Evolutionary conservation across 2,113 vertebrate species (phyloP).

Genomic region (Mormoops blainvillei): DNA sequence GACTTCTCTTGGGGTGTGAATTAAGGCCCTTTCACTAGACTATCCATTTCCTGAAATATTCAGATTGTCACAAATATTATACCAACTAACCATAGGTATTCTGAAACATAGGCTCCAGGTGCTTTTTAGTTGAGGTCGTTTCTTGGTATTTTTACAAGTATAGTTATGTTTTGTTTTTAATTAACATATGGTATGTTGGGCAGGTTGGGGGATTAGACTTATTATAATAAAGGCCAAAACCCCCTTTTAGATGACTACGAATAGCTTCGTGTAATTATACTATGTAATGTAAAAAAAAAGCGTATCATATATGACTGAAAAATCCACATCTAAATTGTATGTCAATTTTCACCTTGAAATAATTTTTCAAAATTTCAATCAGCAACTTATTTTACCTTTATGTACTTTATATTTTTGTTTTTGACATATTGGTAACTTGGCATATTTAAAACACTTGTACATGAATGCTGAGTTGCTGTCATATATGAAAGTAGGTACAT

Average conservation of each 20-base stretch:
- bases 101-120: slow-evolving; percentile 53
- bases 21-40: slow-evolving; percentile 39
- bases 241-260: slow-evolving; percentile 33
- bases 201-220: slow-evolving; percentile 45
- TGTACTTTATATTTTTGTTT: background rate
- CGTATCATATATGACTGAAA: background rate
- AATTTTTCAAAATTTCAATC: background rate
- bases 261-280: background rate
- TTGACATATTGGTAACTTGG: background rate
- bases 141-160: slow-evolving; percentile 53
- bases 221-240: slow-evolving; percentile 41
- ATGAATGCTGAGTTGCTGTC: background rate
- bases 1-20: slow-evolving; percentile 40
- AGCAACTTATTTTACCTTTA: background rate
- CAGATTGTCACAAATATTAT: slow-evolving; percentile 38
- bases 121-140: slow-evolving; percentile 47
- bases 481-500: background rate
- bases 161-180: slow-evolving; percentile 63
- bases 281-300: background rate
- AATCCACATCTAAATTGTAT: background rate
- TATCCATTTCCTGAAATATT: slow-evolving; percentile 35
- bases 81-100: background rate
- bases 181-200: slow-evolving; percentile 63
- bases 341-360: background rate
- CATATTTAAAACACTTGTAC: background rate